Evolutionary conservation across 2,113 vertebrate genomes (phyloP).

Genomic region (Sclerurus mexicanus): DNA sequence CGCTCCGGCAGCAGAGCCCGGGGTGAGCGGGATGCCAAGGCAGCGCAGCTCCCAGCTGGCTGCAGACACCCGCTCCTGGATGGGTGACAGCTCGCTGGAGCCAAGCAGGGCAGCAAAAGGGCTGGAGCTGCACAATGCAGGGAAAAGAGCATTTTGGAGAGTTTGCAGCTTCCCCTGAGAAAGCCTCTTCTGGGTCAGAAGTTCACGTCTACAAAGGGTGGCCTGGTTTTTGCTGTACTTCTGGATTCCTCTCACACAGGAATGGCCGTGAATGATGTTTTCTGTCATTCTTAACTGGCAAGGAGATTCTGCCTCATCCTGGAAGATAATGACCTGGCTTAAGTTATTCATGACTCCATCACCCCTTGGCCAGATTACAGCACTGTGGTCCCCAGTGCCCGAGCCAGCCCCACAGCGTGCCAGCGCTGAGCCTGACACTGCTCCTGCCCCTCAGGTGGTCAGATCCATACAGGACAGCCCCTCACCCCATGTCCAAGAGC

Average conservation of each 20-base stretch:
- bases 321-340: not conserved
- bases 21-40: fast-evolving
- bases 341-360: slow-evolving; percentile 15
- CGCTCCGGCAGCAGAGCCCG: fast-evolving
- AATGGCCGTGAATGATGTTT: not conserved
- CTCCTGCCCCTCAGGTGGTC: not conserved
- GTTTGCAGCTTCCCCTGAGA: not conserved
- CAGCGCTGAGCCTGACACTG: fast-evolving
- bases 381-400: not conserved
- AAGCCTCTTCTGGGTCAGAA: not conserved
- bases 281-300: not conserved
- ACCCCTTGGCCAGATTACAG: slow-evolving; percentile 1
- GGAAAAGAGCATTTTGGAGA: not conserved
- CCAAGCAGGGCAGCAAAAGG: not conserved
- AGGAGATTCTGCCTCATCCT: not conserved
- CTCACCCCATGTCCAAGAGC: fast-evolving
- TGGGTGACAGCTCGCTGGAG: not conserved
- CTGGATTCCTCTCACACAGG: not conserved
- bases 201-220: not conserved
- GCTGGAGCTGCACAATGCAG: not conserved
- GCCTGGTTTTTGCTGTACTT: not conserved
- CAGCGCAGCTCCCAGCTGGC: not conserved
- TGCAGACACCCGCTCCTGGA: not conserved
- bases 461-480: fast-evolving
- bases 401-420: not conserved